Base-by-base conservation (phyloP, 92 coral and sea anemone species). In the Porites rus region DNA sequence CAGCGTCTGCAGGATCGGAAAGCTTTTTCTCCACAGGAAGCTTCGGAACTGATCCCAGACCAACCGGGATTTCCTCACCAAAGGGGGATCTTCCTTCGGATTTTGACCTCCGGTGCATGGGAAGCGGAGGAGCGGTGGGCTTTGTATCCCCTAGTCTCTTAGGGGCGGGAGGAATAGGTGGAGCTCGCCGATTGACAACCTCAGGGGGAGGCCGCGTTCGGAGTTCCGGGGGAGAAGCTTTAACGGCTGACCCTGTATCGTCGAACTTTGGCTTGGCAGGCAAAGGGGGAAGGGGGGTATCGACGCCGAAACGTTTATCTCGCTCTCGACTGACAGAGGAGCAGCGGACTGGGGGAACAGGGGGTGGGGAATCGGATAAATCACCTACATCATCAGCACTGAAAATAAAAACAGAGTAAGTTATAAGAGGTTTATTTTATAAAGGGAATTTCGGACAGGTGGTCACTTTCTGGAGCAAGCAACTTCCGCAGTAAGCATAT, bases 311-410 rank as follows among this genome's bases (percentile, higher is more conserved):
- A 1, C 88, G 75, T 69, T 81, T 88, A 54, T 82, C 86, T 43
- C 98, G 90, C 64, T 82, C 86, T 22, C 98, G 93, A 74, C 98
- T 91, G 75, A 96, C 99, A 12, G 99, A 96, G 46, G 95, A 92
- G 84, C 96, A 93, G 77, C 99, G 93, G 25, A 96, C 65, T 13
- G 98, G 98, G 22, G 99, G 99, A 74, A 95, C 60, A 1, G 99
- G 99, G 12, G 98, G 96, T 1, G 98, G 98, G 5, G 96, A 91
- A 52, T 91, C 96, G 6, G 79, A 64, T 6, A 71, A 78, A 3
- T 84, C 92, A 65, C 18, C 65, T 6, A 19, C 72, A 25, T 52
- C 75, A 38, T 85, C 88, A 54, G 83, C 68, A 10, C 90, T 86
- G 74, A 59, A 60, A 79, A 79, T 10, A 18, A 31, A 71, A 78